Evolutionary conservation across 2,888 invertebrate genomes (phyloP).

Genomic region (Seira musarum): DNA sequence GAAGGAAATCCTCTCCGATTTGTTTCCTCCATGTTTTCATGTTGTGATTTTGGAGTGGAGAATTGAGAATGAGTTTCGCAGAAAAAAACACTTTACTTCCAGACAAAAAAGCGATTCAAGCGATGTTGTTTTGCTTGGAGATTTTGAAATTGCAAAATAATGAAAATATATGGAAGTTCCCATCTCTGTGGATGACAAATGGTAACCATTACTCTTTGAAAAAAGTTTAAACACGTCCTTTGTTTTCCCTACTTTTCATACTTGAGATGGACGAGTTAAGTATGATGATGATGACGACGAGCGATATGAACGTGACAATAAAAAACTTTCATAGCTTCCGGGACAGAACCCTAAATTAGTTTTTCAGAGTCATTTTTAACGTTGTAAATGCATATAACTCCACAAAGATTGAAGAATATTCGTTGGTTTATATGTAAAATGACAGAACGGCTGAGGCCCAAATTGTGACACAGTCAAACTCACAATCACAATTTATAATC

Average conservation of each 20-base stretch:
- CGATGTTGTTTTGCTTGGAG: neutral
- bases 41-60: neutral
- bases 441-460: too few relatives aligned
- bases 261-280: constrained; percentile 8
- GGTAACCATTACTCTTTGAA: neutral
- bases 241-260: neutral
- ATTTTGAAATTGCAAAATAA: constrained; percentile 10
- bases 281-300: neutral
- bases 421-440: too few relatives aligned
- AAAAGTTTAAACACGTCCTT: constrained; percentile 7
- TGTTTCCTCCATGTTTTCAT: neutral
- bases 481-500: too few relatives aligned
- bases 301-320: neutral
- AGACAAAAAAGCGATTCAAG: too few relatives aligned
- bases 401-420: too few relatives aligned
- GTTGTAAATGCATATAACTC: too few relatives aligned
- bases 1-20: neutral
- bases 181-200: neutral
- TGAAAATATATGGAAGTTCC: constrained; percentile 8
- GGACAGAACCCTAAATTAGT: neutral
- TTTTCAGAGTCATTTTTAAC: too few relatives aligned
- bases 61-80: neutral
- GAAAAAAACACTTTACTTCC: neutral
- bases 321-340: neutral
- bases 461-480: too few relatives aligned